These are phyloP conservation scores for Arctia plantaginis DNA, from an alignment of 2,888 invertebrate genomes.

Conservation along the genomic window DNA sequence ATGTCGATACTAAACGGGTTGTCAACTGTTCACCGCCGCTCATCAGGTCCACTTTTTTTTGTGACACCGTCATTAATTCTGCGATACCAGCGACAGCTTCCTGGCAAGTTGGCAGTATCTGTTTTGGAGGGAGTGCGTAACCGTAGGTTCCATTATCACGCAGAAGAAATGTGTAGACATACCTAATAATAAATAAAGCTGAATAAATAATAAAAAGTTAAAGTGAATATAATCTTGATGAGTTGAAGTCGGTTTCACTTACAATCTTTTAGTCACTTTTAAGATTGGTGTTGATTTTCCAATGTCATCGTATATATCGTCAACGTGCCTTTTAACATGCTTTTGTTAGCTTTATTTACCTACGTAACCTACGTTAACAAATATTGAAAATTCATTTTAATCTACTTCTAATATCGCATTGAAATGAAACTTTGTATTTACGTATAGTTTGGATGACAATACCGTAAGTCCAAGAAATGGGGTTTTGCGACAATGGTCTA, in stretches of 20 bases:
- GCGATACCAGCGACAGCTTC: conserved; percentile 86
- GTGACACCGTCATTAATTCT: conserved; percentile 71
- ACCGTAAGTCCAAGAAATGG: no score
- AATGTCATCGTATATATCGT: background rate
- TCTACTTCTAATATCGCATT: no score
- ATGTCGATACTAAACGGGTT: background rate
- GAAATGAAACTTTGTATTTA: no score
- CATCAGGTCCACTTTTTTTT: conserved; percentile 40
- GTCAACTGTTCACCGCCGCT: conserved; percentile 16
- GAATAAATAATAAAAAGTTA: background rate
- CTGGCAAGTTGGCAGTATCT: conserved; percentile 87
- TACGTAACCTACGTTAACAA: no score
- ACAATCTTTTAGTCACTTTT: background rate
- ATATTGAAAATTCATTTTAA: no score
- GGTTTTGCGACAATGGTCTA: no score
- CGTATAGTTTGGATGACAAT: no score
- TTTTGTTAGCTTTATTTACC: no score
- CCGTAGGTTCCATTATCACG: conserved; percentile 90
- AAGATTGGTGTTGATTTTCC: background rate
- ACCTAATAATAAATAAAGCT: conserved; percentile 54
- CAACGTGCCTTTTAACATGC: background rate
- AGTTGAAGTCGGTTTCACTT: background rate
- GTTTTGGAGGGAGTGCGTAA: conserved; percentile 88
- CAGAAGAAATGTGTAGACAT: conserved; percentile 74
- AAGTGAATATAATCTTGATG: background rate